Evolutionary conservation across 2,113 vertebrate genomes (phyloP), one percentile per base, ranked within the genome.

Genomic region (Pyxicephalus adspersus): DNA sequence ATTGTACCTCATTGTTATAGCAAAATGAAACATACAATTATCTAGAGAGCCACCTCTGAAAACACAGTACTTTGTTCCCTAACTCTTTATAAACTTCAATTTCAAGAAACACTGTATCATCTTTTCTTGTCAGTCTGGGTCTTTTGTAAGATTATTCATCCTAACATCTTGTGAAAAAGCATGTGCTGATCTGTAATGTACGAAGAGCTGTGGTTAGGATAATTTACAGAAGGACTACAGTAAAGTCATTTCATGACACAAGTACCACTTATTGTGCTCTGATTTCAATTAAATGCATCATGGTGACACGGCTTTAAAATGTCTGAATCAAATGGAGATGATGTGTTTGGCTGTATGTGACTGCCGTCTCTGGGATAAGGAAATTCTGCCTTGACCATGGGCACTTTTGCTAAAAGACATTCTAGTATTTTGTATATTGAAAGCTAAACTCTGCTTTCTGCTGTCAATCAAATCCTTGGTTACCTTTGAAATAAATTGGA

Each of bases 11-110:
- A 60, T 61, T 75, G 29, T 29, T 34, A 0, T 11, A 23, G 26
- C 55, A 75, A 61, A 75, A 61, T 19, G n/a, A 61, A 75, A n/a
- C 31, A 34, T 75, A 75, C 57, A 61, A 75, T 63, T 75, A 61
- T 75, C 72, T 63, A 61, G 72, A 75, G 72, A 61, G 54, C 29
- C 22, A 61, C n/a, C 29, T 18, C 16, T 61, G 31, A 23, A 75
- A 75, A 75, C 23, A 61, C 23, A 61, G 29, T 75, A 22, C 61
- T 55, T 75, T 61, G n/a, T 61, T 61, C 57, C 29, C n/a, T 38
- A 61, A 61, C 57, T 61, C 31, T 50, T 34, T 16, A 61, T 75
- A 57, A 75, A 20, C 31, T 75, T 63, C n/a, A 61, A 60, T 75
- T 75, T 61, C 55, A 13, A 18, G 55, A n/a, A 61, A 28, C 23